Conservation (phyloP, 1,140 invertebrate genomes). For the Pararge aegeria region DNA sequence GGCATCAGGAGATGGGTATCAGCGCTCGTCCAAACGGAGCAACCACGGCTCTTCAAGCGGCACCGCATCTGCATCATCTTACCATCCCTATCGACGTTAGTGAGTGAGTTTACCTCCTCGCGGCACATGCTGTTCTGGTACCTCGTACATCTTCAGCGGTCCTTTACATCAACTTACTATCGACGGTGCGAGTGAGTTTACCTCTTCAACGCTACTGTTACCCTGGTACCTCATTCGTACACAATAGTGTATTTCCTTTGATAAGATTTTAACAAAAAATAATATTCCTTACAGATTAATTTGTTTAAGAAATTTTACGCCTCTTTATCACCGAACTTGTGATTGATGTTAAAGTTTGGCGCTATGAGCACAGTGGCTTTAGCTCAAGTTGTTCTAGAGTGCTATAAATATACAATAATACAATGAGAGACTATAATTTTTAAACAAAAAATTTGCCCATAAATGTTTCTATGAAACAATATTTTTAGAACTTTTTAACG, state of each 20-base stretch:
- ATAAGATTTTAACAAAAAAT: no score
- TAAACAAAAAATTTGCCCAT: no score
- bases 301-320: no score
- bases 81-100: constrained; percentile 75
- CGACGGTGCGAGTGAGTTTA: constrained; percentile 51
- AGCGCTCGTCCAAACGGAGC: constrained; percentile 65
- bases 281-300: no score
- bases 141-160: constrained; percentile 3
- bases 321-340: no score
- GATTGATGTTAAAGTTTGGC: no score
- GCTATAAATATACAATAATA: no score
- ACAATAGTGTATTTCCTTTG: neutral
- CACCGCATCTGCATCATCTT: constrained; percentile 62
- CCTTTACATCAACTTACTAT: neutral
- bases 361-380: no score
- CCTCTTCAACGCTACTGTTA: constrained; percentile 8
- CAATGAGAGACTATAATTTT: no score
- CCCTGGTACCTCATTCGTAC: constrained; percentile 14
- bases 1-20: constrained; percentile 69
- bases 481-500: no score
- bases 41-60: constrained; percentile 59
- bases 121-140: constrained; percentile 17
- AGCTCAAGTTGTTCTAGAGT: no score
- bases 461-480: no score
- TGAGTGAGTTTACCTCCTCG: constrained; percentile 24